phyloP scores from a whole-genome alignment of 2,888 invertebrate species.

The Seira sanloemensis region DNA sequence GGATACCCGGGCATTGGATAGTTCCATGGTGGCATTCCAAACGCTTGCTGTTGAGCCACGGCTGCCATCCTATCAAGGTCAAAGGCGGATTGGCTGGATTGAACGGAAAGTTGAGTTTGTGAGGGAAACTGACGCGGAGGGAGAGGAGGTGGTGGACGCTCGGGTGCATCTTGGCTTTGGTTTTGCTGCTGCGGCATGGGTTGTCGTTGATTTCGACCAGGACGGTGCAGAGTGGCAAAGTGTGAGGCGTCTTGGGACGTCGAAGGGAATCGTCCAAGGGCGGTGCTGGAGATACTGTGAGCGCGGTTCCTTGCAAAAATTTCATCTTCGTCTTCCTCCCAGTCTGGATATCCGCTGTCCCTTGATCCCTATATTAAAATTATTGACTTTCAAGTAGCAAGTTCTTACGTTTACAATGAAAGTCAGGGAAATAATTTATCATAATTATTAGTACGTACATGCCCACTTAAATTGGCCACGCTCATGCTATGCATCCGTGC shows the following conservation, averaged over 20 bases:
- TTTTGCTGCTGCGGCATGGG: not conserved
- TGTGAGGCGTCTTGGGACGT: slow-evolving; percentile 70
- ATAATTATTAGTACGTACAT: slow-evolving; percentile 23
- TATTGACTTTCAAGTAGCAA: not conserved
- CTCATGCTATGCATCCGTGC: slow-evolving; percentile 65
- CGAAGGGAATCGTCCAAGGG: slow-evolving; percentile 67
- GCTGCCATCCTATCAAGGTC: slow-evolving; percentile 69
- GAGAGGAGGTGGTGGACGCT: slow-evolving; percentile 69
- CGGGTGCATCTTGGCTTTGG: slow-evolving; percentile 51
- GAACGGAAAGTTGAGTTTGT: slow-evolving; percentile 58
- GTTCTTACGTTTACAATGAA: not conserved
- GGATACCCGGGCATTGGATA: slow-evolving; percentile 65
- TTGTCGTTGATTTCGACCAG: slow-evolving; percentile 33
- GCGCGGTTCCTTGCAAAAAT: slow-evolving; percentile 75
- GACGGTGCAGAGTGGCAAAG: slow-evolving; percentile 71
- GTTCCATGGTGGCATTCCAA: slow-evolving; percentile 60
- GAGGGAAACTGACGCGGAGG: slow-evolving; percentile 63
- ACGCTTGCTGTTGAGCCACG: slow-evolving; percentile 33
- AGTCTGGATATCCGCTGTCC: slow-evolving; percentile 77
- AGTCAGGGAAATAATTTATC: not conserved
- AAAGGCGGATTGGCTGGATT: slow-evolving; percentile 69
- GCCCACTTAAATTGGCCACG: slow-evolving; percentile 68
- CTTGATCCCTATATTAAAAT: slow-evolving; percentile 75
- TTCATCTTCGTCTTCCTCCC: slow-evolving; percentile 75
- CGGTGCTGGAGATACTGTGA: slow-evolving; percentile 75